These are phyloP conservation scores for Genyomyrus donnyi DNA, from an alignment of 2,113 vertebrate genomes.

Conservation along the genomic window DNA sequence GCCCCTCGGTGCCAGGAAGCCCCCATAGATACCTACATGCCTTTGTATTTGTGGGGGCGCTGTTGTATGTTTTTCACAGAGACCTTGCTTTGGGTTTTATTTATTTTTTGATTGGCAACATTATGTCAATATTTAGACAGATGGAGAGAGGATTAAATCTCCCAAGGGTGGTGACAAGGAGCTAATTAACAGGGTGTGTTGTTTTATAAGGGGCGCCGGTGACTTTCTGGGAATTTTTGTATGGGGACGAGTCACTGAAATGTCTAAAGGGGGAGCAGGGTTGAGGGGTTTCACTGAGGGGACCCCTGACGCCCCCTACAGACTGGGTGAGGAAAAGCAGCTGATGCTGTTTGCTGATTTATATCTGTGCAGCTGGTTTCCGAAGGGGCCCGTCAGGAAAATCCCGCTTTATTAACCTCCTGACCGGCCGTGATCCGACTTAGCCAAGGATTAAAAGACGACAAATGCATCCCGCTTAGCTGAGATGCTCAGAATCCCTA, in stretches of 20 bases:
- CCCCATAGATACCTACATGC: not conserved
- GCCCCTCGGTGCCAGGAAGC: not conserved
- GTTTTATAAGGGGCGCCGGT: not conserved
- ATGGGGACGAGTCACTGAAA: not conserved
- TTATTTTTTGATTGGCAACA: slow-evolving; percentile 15
- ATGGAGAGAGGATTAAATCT: slow-evolving; percentile 9
- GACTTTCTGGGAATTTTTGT: not conserved
- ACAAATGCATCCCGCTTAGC: not conserved
- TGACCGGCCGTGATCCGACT: not conserved
- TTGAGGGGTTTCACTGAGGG: not conserved
- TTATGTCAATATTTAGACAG: slow-evolving; percentile 22
- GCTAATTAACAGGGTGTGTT: slow-evolving; percentile 4
- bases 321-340: not conserved
- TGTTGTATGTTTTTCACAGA: not conserved
- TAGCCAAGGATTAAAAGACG: slow-evolving; percentile 4
- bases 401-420: slow-evolving; percentile 14
- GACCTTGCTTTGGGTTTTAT: not conserved
- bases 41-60: not conserved
- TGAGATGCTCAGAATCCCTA: not conserved
- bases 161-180: not conserved
- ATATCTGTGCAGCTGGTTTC: not conserved
- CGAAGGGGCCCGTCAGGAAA: not conserved
- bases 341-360: not conserved
- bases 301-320: not conserved
- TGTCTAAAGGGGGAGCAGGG: not conserved